Evolutionary conservation across 2,113 vertebrate genomes (phyloP).

Genomic region (Sarotherodon lohbergeri): DNA sequence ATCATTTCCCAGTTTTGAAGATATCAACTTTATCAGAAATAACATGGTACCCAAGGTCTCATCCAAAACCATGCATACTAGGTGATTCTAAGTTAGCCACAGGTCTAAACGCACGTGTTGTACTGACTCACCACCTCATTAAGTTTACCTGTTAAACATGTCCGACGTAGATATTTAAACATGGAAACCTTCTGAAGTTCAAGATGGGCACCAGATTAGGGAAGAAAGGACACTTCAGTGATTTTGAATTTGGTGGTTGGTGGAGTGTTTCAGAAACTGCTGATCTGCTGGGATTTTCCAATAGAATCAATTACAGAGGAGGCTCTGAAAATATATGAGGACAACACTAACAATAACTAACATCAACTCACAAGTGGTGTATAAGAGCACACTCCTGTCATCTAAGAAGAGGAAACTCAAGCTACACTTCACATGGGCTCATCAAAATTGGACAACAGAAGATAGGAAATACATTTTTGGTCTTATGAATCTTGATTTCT

Average conservation of each 20-base stretch:
- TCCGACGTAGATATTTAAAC: not conserved
- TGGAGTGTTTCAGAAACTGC: rapidly evolving
- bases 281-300: not conserved
- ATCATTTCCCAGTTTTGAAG: not conserved
- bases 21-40: not conserved
- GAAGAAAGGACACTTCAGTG: not conserved
- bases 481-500: not conserved
- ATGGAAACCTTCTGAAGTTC: not conserved
- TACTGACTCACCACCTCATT: not conserved
- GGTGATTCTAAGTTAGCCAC: not conserved
- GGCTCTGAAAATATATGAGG: not conserved
- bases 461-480: not conserved
- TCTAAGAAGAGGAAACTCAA: not conserved
- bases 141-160: not conserved
- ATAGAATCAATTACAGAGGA: not conserved
- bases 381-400: not conserved
- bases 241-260: not conserved
- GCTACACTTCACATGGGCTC: not conserved
- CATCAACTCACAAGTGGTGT: no score
- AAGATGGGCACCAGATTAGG: rapidly evolving
- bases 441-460: not conserved
- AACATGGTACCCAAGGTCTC: not conserved
- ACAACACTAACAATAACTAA: not conserved
- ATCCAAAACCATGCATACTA: not conserved
- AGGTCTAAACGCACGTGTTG: not conserved